These are phyloP conservation scores for Genyomyrus donnyi DNA, from an alignment of 2,113 vertebrate genomes.

Conservation along the genomic window DNA sequence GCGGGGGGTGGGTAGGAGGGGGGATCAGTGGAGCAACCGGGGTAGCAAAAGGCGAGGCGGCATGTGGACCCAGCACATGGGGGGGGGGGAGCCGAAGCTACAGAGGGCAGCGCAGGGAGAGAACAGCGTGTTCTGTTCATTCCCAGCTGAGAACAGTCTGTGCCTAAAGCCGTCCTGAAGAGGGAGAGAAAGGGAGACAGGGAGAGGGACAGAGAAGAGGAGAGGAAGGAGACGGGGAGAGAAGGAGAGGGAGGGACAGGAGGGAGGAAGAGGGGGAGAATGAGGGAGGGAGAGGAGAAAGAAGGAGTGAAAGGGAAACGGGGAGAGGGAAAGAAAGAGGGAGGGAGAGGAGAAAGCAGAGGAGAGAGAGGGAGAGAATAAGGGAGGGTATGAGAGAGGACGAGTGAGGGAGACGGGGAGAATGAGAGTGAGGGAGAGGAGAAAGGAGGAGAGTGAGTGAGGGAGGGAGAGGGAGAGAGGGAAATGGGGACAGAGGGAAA, in stretches of 20 bases:
- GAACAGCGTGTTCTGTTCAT: constrained; percentile 41
- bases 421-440: neutral
- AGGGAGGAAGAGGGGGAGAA: neutral
- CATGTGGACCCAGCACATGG: neutral
- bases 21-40: constrained; percentile 13
- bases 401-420: neutral
- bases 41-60: neutral
- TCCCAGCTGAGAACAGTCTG: constrained; percentile 42
- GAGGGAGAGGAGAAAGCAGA: neutral
- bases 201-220: neutral
- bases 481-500: neutral
- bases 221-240: neutral
- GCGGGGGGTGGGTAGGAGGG: neutral
- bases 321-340: neutral
- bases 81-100: neutral
- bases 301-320: neutral
- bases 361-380: neutral
- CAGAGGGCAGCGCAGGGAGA: constrained; percentile 11
- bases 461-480: no score
- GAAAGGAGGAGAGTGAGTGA: no score
- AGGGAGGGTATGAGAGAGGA: neutral
- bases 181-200: neutral
- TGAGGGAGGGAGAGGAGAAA: neutral
- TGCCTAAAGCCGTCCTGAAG: constrained; percentile 27
- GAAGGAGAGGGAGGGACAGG: neutral